Evolutionary conservation across 2,888 invertebrate genomes (phyloP), one percentile per base, ranked within the genome.

Genomic region (Ormyrus thymus): DNA sequence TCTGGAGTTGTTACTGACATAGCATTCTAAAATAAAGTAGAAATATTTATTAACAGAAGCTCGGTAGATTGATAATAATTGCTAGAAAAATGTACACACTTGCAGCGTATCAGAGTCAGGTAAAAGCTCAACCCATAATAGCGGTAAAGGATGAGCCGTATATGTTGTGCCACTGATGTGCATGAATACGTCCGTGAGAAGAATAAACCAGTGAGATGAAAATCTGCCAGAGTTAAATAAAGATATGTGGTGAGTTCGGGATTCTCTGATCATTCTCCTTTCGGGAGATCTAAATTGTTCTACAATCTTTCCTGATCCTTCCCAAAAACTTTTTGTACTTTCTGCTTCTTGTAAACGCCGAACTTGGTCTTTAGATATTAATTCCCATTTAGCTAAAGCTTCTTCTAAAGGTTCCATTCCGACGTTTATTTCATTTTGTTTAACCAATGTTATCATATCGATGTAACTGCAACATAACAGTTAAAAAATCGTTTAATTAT

Each of bases 161-260:
- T 94, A 92, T 1, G 93, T 92, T 46, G 94, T 93, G 55, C 95
- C 94, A 85, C 92, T 92, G 46, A 95, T 91, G 86, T 97, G 96
- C 76, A 96, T 93, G 81, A 97, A 94, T 75, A 95, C 91, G 89
- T 97, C 97, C 76, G 94, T 95, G 86, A 97, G 93, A 69, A 97
- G 91, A 83, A 97, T 93, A 85, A 97, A 96, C 92, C 94, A 94
- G 85, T 96, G 95, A 0, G 94, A 93, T 6, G 95, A 94, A 88
- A 97, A 95, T 81, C 95, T 92, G 43, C 95, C 93, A 48, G 94
- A 93, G 86, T 94, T 94, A 5, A 93, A 91, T 79, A 96, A 90
- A 82, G 93, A 93, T 3, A 97, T 89, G 0, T 94, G 94, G 82
- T 94, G 92, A 7, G 93, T 91, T 84, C 93, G 93, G 1, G 96